Evolutionary conservation across 2,113 vertebrate species (phyloP).

Genomic region (Marmota flaviventris): DNA sequence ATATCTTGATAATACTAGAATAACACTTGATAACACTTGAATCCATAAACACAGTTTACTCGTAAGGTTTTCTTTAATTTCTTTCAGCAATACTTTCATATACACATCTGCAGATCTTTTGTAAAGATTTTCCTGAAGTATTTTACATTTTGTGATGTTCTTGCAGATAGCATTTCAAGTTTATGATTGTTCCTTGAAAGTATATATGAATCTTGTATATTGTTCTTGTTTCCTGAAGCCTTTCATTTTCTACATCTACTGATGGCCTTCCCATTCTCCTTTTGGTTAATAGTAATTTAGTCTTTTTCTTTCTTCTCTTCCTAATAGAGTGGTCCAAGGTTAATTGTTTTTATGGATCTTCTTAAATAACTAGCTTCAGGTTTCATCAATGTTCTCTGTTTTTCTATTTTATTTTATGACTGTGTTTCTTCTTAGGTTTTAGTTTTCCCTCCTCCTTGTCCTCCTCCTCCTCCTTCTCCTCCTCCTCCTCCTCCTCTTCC

Average conservation of each 20-base stretch:
- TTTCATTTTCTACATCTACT: background rate
- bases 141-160: background rate
- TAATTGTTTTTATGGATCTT: background rate
- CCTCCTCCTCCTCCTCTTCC: no score
- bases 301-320: background rate
- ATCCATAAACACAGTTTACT: background rate
- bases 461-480: no score
- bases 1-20: background rate
- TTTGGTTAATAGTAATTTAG: background rate
- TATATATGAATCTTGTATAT: background rate
- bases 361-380: background rate
- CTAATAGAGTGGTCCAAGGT: background rate
- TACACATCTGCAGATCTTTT: background rate
- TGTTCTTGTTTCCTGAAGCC: background rate
- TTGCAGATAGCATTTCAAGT: conserved; percentile 5
- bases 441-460: background rate
- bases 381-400: background rate
- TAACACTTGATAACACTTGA: no score
- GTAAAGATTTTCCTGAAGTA: background rate
- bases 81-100: background rate
- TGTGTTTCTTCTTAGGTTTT: background rate
- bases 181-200: background rate
- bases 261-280: background rate
- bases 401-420: background rate
- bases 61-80: conserved; percentile 17